Conservation (phyloP, 2,888 invertebrate species). For the Beris chalybata region DNA sequence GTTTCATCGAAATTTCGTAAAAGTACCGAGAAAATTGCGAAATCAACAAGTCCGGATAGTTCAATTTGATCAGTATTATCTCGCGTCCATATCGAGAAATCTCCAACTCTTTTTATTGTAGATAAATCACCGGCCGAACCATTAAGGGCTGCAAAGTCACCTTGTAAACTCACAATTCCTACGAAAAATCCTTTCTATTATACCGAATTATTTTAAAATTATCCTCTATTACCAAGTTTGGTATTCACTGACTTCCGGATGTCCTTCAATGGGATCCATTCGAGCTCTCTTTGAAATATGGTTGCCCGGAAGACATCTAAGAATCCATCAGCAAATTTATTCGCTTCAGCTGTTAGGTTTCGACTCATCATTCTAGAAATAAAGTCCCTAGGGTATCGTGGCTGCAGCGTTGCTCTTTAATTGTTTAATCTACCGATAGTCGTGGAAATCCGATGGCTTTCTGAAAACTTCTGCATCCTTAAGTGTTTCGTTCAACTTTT, state of each 20-base stretch:
- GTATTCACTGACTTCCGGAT: slow-evolving; percentile 3
- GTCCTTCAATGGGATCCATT: slow-evolving; percentile 10
- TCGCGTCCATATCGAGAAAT: slow-evolving; percentile 12
- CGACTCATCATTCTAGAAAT: background rate
- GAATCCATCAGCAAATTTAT: slow-evolving; percentile 11
- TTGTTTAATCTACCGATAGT: slow-evolving; percentile 13
- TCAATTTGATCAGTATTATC: background rate
- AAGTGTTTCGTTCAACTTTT: background rate
- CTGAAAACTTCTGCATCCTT: background rate
- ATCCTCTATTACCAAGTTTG: slow-evolving; percentile 11
- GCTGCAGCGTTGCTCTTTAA: background rate
- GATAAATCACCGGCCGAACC: slow-evolving; percentile 22
- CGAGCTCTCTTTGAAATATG: background rate
- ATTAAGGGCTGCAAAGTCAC: slow-evolving; percentile 11
- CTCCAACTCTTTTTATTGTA: slow-evolving; percentile 12
- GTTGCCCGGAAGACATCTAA: slow-evolving; percentile 1
- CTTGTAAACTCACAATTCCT: slow-evolving; percentile 23
- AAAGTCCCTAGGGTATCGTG: too few relatives aligned
- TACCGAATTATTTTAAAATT: background rate
- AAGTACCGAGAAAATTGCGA: slow-evolving; percentile 15
- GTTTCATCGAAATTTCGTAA: background rate
- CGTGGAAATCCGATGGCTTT: background rate
- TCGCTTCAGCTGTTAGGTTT: background rate
- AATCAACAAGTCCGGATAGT: slow-evolving; percentile 1
- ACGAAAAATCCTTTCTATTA: background rate